Evolutionary conservation across 2,888 invertebrate genomes (phyloP).

Genomic region (Volucella bombylans): DNA sequence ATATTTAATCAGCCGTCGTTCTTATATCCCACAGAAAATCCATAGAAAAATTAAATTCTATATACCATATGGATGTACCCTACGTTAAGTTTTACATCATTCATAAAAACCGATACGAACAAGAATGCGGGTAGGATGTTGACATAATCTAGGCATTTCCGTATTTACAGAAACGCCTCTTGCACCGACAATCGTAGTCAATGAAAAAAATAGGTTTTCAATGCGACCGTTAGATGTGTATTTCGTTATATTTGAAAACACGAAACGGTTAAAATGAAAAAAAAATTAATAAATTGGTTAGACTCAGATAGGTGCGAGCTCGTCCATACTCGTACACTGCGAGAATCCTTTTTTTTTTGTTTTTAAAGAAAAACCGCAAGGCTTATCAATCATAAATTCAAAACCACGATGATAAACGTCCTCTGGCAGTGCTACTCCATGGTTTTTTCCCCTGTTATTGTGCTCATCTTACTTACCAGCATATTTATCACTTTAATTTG

Average conservation of each 20-base stretch:
- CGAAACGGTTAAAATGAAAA: too few relatives aligned
- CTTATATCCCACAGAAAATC: too few relatives aligned
- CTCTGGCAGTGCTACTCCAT: conserved; percentile 17
- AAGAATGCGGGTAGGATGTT: neutral
- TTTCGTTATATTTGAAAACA: neutral
- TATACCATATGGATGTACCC: neutral
- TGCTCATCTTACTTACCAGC: conserved; percentile 22
- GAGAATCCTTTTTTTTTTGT: neutral
- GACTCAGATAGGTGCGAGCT: neutral
- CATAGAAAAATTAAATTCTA: too few relatives aligned
- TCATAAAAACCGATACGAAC: conserved; percentile 13
- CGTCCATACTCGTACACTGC: neutral
- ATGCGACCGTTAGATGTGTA: neutral
- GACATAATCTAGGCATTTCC: conserved; percentile 17
- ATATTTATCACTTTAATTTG: conserved; percentile 18
- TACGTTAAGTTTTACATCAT: conserved; percentile 19
- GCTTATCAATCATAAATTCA: conserved; percentile 28
- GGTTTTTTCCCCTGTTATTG: neutral
- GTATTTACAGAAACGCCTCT: conserved; percentile 24
- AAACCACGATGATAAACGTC: conserved; percentile 19
- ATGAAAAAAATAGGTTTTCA: neutral
- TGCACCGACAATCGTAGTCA: neutral
- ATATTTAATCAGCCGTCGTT: too few relatives aligned
- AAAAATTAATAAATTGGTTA: neutral
- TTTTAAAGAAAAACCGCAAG: conserved; percentile 28